A percentile compares a stretch with the other conserved stretches of the same genome.
These are phyloP conservation scores for Parotocinclus haroldoi DNA, from an alignment of 2,797 vertebrate species.

Conservation along the genomic window DNA sequence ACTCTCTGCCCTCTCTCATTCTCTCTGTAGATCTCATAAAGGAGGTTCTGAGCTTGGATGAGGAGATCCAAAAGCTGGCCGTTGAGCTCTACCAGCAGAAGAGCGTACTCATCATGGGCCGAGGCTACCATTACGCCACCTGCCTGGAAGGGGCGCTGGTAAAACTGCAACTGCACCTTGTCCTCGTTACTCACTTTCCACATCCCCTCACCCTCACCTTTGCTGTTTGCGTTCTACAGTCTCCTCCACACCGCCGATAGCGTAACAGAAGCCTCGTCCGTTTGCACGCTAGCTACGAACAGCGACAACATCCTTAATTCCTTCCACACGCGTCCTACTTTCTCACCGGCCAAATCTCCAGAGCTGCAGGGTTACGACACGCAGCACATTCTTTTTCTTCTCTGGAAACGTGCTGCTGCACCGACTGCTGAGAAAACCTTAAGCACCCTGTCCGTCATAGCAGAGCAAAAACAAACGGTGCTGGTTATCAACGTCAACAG, in stretches of 20 bases:
- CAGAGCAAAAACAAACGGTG: too few relatives aligned
- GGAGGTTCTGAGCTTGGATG: conserved; percentile 91
- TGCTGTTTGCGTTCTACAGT: background rate
- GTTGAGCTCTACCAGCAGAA: conserved; percentile 93
- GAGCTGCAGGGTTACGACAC: background rate
- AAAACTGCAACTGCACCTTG: conserved; percentile 46
- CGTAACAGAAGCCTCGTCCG: background rate
- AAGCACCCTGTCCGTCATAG: too few relatives aligned
- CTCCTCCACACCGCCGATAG: background rate
- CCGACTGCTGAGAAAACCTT: too few relatives aligned
- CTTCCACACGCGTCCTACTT: background rate
- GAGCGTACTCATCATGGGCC: conserved; percentile 97
- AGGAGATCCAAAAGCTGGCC: conserved; percentile 95
- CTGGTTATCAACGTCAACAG: too few relatives aligned
- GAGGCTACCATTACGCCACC: conserved; percentile 95
- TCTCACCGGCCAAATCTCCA: background rate
- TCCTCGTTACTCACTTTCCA: background rate
- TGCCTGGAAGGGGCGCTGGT: conserved; percentile 97
- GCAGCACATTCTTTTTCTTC: background rate
- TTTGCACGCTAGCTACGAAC: conserved; percentile 10
- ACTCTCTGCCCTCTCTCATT: background rate
- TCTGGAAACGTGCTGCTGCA: too few relatives aligned
- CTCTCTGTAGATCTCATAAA: conserved; percentile 84
- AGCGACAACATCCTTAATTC: background rate
- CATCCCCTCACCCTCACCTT: background rate